phyloP scores from a whole-genome alignment of 2,797 vertebrate genomes.

The Rhynchotus rufescens region DNA sequence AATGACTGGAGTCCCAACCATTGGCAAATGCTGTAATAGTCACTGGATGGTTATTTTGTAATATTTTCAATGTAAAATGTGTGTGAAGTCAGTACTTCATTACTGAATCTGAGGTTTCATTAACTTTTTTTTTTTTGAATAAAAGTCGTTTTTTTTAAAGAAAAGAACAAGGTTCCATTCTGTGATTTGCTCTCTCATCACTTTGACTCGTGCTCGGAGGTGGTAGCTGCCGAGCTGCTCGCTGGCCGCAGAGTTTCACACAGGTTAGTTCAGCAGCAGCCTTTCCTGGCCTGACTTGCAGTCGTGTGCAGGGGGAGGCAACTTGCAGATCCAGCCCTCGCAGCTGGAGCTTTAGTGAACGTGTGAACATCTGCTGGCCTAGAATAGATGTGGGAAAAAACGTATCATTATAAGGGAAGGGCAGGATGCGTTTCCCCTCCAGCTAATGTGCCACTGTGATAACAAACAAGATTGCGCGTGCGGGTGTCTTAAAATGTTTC shows the following conservation, averaged over 20 bases:
- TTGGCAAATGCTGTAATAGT: neutral
- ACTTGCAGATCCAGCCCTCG: neutral
- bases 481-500: neutral
- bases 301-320: neutral
- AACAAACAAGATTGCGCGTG: neutral
- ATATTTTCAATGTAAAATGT: slow-evolving; percentile 60
- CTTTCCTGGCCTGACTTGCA: neutral
- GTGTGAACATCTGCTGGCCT: neutral
- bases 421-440: neutral
- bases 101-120: slow-evolving; percentile 39
- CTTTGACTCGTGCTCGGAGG: neutral
- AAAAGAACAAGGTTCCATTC: neutral
- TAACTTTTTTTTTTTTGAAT: slow-evolving; percentile 35
- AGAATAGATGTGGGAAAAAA: neutral
- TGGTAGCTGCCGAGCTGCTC: neutral
- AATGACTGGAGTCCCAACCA: neutral
- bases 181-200: neutral
- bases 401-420: neutral
- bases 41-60: slow-evolving; percentile 47
- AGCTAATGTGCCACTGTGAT: neutral
- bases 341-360: neutral
- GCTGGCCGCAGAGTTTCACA: neutral
- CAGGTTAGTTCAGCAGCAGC: neutral
- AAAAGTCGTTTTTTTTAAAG: neutral
- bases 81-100: neutral